Evolutionary conservation across 2,113 vertebrate genomes (phyloP).

Genomic region (Pituophis catenifer): DNA sequence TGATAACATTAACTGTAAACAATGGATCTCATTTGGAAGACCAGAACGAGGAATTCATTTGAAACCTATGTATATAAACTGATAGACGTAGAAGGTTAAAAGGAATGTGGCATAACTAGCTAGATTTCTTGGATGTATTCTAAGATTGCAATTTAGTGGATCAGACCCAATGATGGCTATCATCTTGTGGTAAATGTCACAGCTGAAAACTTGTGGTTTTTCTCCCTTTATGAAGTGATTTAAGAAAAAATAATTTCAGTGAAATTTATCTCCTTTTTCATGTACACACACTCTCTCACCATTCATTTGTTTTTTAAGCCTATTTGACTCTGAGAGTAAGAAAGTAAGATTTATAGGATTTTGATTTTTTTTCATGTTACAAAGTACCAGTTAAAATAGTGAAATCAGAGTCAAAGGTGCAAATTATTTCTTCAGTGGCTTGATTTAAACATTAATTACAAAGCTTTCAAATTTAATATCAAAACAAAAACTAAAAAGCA

Average conservation of each 20-base stretch:
- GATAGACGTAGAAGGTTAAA: not conserved
- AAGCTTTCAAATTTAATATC: not conserved
- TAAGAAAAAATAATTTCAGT: not conserved
- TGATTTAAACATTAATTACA: not conserved
- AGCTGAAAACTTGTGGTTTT: not conserved
- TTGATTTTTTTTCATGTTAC: not conserved
- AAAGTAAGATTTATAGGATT: not conserved
- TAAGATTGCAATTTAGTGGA: not conserved
- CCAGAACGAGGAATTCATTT: not conserved
- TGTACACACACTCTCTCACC: not conserved
- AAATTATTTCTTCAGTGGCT: not conserved
- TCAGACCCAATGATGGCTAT: not conserved
- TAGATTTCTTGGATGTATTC: not conserved
- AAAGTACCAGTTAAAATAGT: constrained; percentile 1
- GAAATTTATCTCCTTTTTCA: not conserved
- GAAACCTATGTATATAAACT: not conserved
- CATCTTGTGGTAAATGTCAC: not conserved
- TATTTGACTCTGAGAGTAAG: not conserved
- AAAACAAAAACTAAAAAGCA: not conserved
- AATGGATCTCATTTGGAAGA: not conserved
- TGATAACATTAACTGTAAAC: not conserved
- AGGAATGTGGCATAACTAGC: constrained; percentile 1
- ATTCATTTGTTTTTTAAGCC: not conserved
- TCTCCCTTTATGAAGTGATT: not conserved
- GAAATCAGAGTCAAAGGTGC: not conserved